Percentiles rank a stretch among this genome's conserved stretches.
These are phyloP conservation scores for Odiellus spinosus DNA, from an alignment of 2,888 invertebrate genomes.

Conservation along the genomic window DNA sequence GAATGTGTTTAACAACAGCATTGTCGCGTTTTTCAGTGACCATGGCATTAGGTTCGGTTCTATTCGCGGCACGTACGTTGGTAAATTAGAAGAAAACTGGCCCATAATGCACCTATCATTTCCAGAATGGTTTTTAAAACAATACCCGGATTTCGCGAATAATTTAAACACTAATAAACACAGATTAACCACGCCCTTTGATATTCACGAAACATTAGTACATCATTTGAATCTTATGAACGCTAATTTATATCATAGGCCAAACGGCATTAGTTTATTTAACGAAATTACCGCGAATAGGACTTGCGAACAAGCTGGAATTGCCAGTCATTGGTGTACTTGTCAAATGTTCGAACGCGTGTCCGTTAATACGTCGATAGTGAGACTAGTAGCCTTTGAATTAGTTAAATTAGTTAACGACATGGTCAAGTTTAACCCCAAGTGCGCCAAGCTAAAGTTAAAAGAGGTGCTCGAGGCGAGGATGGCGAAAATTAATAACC, in stretches of 20 bases:
- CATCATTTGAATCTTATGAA: constrained; percentile 43
- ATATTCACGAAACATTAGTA: constrained; percentile 58
- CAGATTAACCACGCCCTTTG: constrained; percentile 66
- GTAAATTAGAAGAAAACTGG: constrained; percentile 61
- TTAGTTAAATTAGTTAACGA: constrained; percentile 7
- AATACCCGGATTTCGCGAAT: constrained; percentile 42
- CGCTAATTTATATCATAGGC: constrained; percentile 3
- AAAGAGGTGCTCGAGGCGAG: constrained; percentile 47
- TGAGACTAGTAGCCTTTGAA: constrained; percentile 7
- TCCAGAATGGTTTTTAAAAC: constrained; percentile 51
- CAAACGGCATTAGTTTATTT: constrained; percentile 25
- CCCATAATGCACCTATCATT: constrained; percentile 59
- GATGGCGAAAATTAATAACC: constrained; percentile 28
- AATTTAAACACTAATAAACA: constrained; percentile 49
- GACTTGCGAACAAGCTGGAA: constrained; percentile 28
- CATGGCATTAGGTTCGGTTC: constrained; percentile 31
- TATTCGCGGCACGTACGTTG: constrained; percentile 37
- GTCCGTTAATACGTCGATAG: constrained; percentile 5
- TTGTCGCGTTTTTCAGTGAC: constrained; percentile 51
- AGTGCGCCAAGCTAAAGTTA: constrained; percentile 46
- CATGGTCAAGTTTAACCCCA: constrained; percentile 32
- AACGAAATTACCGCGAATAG: constrained; percentile 25
- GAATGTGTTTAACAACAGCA: constrained; percentile 66
- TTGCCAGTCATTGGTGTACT: constrained; percentile 29
- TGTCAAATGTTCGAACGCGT: constrained; percentile 19